A percentile compares a stretch with the other conserved stretches of the same genome.
phyloP scores from a whole-genome alignment of 2,888 invertebrate genomes.

The Plebejus melissa region DNA sequence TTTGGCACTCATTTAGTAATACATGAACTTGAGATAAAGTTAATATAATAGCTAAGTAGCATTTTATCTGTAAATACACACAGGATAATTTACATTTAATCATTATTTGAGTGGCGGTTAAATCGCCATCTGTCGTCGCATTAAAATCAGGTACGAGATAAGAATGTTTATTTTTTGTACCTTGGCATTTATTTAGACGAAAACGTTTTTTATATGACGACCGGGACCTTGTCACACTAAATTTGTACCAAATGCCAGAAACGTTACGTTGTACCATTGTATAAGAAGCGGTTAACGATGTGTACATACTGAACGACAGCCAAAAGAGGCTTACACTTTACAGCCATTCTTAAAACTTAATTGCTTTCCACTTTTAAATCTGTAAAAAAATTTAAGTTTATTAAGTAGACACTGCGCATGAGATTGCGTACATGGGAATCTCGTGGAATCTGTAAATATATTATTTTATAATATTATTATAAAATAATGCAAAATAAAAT shows the following conservation, averaged over 20 bases:
- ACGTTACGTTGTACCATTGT: neutral
- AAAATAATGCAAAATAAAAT: neutral
- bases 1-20: no score
- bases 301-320: neutral
- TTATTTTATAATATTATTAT: neutral
- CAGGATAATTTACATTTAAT: slow-evolving; percentile 14
- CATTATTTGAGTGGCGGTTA: neutral
- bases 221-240: slow-evolving; percentile 15
- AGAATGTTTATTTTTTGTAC: slow-evolving; percentile 13
- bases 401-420: no score
- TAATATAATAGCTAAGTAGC: neutral
- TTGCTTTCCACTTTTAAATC: no score
- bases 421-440: no score
- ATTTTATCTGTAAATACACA: neutral
- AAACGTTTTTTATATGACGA: slow-evolving; percentile 8
- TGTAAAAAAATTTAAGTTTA: no score
- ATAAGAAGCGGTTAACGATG: neutral
- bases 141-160: neutral
- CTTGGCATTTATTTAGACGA: slow-evolving; percentile 21
- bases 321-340: neutral
- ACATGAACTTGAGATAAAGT: neutral
- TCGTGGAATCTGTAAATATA: no score
- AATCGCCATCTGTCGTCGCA: neutral
- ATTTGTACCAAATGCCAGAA: slow-evolving; percentile 11
- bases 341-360: neutral